Conservation (phyloP, 2,888 invertebrate genomes). For the Nesidiocoris tenuis region DNA sequence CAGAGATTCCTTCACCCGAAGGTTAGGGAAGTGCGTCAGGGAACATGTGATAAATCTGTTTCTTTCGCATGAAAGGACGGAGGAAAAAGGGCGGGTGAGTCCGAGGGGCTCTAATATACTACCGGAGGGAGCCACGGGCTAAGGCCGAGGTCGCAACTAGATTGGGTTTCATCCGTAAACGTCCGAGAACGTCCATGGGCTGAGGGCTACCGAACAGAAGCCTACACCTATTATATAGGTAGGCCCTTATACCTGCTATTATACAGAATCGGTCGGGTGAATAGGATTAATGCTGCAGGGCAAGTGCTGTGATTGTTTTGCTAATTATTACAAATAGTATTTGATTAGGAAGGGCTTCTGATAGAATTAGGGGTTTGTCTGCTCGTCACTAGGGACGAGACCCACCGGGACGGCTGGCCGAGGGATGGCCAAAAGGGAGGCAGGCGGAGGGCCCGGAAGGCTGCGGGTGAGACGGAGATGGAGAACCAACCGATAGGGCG, state of each 20-base stretch:
- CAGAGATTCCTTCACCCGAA: no score
- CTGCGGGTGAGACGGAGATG: background rate
- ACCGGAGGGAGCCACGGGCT: no score
- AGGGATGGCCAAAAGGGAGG: background rate
- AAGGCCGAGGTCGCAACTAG: background rate
- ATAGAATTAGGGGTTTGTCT: slow-evolving; percentile 29
- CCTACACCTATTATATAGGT: background rate
- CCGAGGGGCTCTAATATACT: no score
- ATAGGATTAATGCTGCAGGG: slow-evolving; percentile 35
- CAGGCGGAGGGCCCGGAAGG: background rate
- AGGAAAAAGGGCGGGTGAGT: no score
- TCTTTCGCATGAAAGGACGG: no score
- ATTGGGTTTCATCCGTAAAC: background rate
- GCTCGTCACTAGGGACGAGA: slow-evolving; percentile 11
- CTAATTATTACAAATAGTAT: slow-evolving; percentile 39
- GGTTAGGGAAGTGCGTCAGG: no score
- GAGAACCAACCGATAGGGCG: background rate
- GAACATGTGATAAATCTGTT: no score
- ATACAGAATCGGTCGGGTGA: slow-evolving; percentile 22
- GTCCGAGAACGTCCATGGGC: background rate
- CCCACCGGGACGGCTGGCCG: slow-evolving; percentile 8
- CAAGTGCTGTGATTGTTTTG: slow-evolving; percentile 32
- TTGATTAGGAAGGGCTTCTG: slow-evolving; percentile 36
- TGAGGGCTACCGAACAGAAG: background rate
- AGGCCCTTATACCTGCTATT: no score